phyloP scores from a whole-genome alignment of 2,797 vertebrate genomes.

The Trematomus bernacchii region DNA sequence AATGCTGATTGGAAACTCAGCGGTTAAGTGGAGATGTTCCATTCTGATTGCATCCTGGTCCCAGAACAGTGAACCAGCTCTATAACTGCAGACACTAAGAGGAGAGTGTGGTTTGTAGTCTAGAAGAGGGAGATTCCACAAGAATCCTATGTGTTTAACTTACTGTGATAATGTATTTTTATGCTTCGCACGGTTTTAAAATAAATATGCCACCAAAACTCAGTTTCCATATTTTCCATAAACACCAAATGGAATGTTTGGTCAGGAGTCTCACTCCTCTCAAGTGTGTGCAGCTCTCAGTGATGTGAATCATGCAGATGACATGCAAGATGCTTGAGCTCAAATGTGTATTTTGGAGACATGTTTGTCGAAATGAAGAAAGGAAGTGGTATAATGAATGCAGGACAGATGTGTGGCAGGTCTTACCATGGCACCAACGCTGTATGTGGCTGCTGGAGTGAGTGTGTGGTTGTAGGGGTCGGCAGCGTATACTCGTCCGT shows the following conservation, averaged over 20 bases:
- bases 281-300: not conserved
- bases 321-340: constrained; percentile 6
- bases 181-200: not conserved
- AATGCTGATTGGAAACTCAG: too few relatives aligned
- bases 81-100: too few relatives aligned
- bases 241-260: constrained; percentile 18
- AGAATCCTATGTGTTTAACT: not conserved
- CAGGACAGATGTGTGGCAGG: constrained; percentile 3
- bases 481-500: constrained; percentile 99
- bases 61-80: too few relatives aligned
- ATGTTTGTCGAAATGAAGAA: not conserved
- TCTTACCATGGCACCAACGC: constrained; percentile 99
- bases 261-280: constrained; percentile 12
- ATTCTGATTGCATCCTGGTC: too few relatives aligned
- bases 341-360: not conserved
- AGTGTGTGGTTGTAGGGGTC: constrained; percentile 99
- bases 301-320: not conserved
- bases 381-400: constrained; percentile 10
- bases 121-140: too few relatives aligned
- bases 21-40: too few relatives aligned
- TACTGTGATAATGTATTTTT: not conserved
- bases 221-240: not conserved
- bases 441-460: constrained; percentile 98
- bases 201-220: not conserved
- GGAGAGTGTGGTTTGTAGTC: too few relatives aligned